These are phyloP conservation scores for Terebella lapidaria DNA, from an alignment of 2,888 invertebrate species.

Conservation along the genomic window DNA sequence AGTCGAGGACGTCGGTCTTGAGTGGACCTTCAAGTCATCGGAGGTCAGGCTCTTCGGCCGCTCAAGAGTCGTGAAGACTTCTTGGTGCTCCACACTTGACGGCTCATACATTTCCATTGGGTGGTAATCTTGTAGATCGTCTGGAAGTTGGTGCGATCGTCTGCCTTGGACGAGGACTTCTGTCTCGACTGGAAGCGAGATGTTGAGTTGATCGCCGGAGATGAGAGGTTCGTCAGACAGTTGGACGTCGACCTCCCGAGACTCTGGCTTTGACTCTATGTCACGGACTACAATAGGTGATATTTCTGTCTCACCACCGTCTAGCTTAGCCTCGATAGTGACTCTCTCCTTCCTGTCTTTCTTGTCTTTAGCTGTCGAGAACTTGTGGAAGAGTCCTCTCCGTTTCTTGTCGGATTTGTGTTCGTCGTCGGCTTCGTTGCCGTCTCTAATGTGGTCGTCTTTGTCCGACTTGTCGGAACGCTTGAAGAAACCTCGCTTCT, in stretches of 20 bases:
- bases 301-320: not conserved
- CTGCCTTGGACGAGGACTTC: constrained; percentile 1
- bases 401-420: not conserved
- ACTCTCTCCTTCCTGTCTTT: not conserved
- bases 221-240: not conserved
- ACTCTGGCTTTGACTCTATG: not conserved
- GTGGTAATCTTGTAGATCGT: not conserved
- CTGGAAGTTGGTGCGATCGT: not conserved
- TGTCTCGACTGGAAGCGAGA: not conserved
- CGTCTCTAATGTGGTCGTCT: not conserved
- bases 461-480: not conserved
- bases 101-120: too few species aligned
- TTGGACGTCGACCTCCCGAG: not conserved
- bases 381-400: not conserved
- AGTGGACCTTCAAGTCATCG: not conserved
- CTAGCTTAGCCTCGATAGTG: not conserved
- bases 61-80: not conserved
- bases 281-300: not conserved
- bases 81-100: not conserved
- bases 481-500: not conserved
- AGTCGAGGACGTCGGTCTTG: too few species aligned
- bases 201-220: not conserved
- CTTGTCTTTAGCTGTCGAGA: not conserved
- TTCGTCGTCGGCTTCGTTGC: not conserved
- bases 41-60: not conserved